These are phyloP conservation scores for Pollenia griseotomentosa DNA, from an alignment of 2,888 invertebrate species.

Conservation along the genomic window DNA sequence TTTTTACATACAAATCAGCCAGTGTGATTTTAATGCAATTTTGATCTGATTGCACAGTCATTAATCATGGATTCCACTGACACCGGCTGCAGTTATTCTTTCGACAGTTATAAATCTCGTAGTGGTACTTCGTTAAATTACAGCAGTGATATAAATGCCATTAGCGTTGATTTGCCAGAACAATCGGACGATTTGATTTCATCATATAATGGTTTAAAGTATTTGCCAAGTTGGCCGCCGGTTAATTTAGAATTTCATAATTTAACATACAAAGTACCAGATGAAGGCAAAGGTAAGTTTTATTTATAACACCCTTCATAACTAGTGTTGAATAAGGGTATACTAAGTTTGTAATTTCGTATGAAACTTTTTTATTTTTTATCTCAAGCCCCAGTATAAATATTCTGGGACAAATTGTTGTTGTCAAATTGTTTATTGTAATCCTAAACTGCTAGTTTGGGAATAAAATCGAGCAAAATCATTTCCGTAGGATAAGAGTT, in stretches of 20 bases:
- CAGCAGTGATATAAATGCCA: slow-evolving; percentile 81
- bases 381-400: too few species aligned
- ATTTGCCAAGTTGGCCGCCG: slow-evolving; percentile 88
- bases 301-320: not conserved
- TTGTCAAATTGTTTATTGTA: too few species aligned
- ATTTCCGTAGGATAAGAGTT: too few species aligned
- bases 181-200: slow-evolving; percentile 87
- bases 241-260: slow-evolving; percentile 94
- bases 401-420: too few species aligned
- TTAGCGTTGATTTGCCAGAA: slow-evolving; percentile 80
- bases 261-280: slow-evolving; percentile 91
- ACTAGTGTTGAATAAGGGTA: too few species aligned
- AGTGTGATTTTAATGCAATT: not conserved
- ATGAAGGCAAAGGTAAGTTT: slow-evolving; percentile 86
- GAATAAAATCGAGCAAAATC: too few species aligned
- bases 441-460: too few species aligned
- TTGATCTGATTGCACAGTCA: slow-evolving; percentile 16
- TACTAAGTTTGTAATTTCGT: too few species aligned
- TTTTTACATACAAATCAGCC: not conserved
- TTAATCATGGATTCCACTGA: slow-evolving; percentile 73
- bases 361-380: too few species aligned
- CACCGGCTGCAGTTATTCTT: slow-evolving; percentile 76
- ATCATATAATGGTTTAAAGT: slow-evolving; percentile 85
- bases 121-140: slow-evolving; percentile 78
- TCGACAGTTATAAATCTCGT: slow-evolving; percentile 73